Conservation (phyloP, 1,140 invertebrate species). For the Zaprionus lachaisei region DNA sequence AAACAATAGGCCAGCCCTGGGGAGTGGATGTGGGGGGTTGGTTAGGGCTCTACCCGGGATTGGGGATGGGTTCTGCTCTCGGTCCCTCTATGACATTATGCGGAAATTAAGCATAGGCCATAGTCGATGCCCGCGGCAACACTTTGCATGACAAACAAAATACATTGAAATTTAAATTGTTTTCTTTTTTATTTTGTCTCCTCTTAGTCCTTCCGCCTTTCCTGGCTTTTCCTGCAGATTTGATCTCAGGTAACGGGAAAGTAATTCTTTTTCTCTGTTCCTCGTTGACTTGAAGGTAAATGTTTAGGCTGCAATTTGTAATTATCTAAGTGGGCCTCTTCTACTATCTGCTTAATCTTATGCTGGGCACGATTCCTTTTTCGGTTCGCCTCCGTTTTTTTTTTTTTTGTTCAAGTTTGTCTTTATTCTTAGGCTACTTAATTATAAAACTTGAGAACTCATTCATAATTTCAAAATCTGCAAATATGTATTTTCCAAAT, state of each 20-base stretch:
- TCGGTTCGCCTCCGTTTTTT: neutral
- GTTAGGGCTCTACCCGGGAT: neutral
- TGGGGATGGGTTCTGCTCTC: neutral
- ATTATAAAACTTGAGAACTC: neutral
- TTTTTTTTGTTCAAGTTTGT: neutral
- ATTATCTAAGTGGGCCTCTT: neutral
- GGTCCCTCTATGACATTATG: constrained; percentile 21
- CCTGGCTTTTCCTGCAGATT: neutral
- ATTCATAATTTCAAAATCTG: neutral
- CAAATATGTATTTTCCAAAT: neutral
- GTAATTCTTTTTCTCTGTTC: constrained; percentile 22
- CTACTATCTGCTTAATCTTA: neutral
- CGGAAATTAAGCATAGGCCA: constrained; percentile 71
- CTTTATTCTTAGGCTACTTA: neutral
- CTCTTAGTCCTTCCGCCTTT: constrained; percentile 3
- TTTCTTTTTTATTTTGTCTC: constrained; percentile 29
- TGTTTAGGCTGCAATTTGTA: neutral
- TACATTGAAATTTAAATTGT: constrained; percentile 77
- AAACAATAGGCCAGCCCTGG: constrained; percentile 48
- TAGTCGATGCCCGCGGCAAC: constrained; percentile 56
- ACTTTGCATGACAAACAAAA: constrained; percentile 63
- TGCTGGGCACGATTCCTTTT: neutral
- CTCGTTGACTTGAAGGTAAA: neutral
- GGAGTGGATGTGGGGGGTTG: neutral
- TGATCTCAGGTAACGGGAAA: constrained; percentile 24